A percentile compares a stretch with the other conserved stretches of the same genome.
phyloP scores from a whole-genome alignment of 2,113 vertebrate genomes.

The Rhadina sibilatrix region DNA sequence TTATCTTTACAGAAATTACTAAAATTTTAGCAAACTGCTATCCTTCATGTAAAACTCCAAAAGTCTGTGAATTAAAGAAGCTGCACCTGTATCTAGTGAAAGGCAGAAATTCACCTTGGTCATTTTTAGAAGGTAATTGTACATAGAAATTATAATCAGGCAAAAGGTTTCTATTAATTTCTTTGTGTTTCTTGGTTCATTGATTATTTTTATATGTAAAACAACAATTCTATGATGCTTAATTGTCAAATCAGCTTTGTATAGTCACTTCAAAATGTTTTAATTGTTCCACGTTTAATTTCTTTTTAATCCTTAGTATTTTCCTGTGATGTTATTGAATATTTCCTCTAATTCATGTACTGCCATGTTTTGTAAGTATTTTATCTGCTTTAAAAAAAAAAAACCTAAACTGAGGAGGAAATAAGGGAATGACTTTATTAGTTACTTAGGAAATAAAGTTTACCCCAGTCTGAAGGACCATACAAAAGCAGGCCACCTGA shows the following conservation, averaged over 20 bases:
- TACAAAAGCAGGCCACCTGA: not conserved
- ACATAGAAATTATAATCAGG: not conserved
- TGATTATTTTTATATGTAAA: not conserved
- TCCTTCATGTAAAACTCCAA: not conserved
- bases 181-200: not conserved
- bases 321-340: not conserved
- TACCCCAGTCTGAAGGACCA: not conserved
- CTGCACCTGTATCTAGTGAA: not conserved
- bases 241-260: not conserved
- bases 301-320: not conserved
- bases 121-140: not conserved
- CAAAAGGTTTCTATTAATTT: not conserved
- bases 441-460: not conserved
- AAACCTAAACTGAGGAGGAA: not conserved
- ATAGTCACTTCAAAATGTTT: not conserved
- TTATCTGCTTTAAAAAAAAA: not conserved
- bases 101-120: not conserved
- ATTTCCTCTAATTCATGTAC: not conserved
- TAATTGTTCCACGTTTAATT: not conserved
- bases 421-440: not conserved
- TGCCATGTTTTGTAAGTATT: not conserved
- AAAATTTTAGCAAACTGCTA: not conserved
- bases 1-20: not conserved
- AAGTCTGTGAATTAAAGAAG: not conserved
- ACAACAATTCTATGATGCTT: not conserved